Conservation (phyloP, 2,113 vertebrate species). For the Litocranius walleri region DNA sequence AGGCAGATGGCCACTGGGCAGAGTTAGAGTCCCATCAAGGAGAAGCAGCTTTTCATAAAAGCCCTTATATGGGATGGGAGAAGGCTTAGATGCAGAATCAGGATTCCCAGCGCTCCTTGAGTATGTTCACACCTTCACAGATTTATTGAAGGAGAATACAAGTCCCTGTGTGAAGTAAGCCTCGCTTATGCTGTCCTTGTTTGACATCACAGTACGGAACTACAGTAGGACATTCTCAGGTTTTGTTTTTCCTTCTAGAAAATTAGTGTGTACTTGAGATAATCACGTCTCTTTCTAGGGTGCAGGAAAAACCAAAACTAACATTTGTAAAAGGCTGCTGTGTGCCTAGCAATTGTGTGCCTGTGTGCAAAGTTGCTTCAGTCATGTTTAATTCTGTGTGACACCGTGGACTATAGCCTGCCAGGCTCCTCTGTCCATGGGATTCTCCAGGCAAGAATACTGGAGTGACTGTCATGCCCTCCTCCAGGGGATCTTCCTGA, state of each 20-base stretch:
- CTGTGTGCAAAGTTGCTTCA: background rate
- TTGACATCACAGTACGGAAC: background rate
- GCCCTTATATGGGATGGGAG: background rate
- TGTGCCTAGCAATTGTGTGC: background rate
- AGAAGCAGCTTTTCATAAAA: background rate
- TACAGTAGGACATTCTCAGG: background rate
- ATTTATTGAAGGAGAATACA: background rate
- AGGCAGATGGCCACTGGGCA: background rate
- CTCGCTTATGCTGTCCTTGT: background rate
- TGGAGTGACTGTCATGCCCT: background rate
- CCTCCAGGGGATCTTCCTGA: background rate
- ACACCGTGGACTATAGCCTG: fast-evolving
- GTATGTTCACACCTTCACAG: background rate
- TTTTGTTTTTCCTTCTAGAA: background rate
- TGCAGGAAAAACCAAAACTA: background rate
- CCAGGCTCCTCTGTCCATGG: background rate
- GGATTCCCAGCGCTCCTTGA: background rate
- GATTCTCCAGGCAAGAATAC: background rate
- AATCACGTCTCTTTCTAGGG: background rate
- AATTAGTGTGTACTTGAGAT: background rate
- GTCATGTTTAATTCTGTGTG: background rate
- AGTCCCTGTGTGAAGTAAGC: background rate
- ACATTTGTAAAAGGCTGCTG: background rate
- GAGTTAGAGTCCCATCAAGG: background rate
- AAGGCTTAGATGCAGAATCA: background rate